Evolutionary conservation across 2,888 invertebrate genomes (phyloP), one percentile per base, ranked within the genome.

Genomic region (Monopis laevigella): DNA sequence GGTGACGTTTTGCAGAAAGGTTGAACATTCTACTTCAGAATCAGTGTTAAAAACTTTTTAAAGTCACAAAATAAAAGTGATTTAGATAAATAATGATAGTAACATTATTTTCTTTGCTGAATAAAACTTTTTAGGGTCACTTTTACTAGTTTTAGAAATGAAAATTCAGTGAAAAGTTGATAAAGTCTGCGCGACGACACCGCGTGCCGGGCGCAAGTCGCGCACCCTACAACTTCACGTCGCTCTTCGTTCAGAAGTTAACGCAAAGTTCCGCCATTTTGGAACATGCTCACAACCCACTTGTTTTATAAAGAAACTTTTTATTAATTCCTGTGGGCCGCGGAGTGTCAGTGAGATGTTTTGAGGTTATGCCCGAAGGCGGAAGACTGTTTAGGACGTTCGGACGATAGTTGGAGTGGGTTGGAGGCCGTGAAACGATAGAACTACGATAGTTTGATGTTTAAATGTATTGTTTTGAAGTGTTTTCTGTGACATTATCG

Each of bases 271-370:
- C 82, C 81, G 80, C 82, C 82, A 82, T 82, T 82, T 82, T 82
- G 80, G 81, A 75, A 81, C 81, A 82, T 82, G 82, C 81, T 82
- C 81, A 78, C 81, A 78, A 78, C 80, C 81, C 75, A 82, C 81
- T 82, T 82, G 82, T 82, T 82, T 82, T 80, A 75, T 78, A 81
- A 82, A 82, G 82, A 82, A 82, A 82, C 81, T 82, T 82, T 82
- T 82, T 82, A 81, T 81, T 81, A 82, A 82, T 81, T 81, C 81
- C 75, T 78, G 77, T 78, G 74, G 78, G 73, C 74, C 78, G 75
- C 75, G 77, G 77, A 77, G 80, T 74, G 74, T 75, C 78, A 75
- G 78, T 74, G 73, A 77, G 75, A 80, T 77, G 78, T 73, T 81
- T 80, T 77, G 74, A 80, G 81, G 81, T 81, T 78, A 81, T 75